Base-by-base conservation (phyloP, 2,888 invertebrate genomes). In the Furcula furcula region DNA sequence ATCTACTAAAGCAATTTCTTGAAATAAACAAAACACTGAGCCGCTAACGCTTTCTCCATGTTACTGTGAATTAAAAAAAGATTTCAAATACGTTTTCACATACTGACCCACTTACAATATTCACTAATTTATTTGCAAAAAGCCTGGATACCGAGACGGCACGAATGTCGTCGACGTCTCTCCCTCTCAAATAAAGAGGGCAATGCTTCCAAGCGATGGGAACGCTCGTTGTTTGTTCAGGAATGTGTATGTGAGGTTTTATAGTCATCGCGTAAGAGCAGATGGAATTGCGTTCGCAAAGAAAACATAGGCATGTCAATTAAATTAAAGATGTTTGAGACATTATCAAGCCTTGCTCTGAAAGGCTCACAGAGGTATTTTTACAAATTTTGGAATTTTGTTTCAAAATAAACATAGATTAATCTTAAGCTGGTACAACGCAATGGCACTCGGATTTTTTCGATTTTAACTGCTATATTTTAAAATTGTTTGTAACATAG, bases 231-330 rank as follows among this genome's bases (percentile, higher is more conserved):
- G 62, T 65, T 63, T 60, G 58, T 46, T 51, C 39, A 51, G 44
- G 52, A 58, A 60, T 59, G 57, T 38, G 56, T 55, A 43, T 39
- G 31, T 47, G 9, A 40, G 46, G 55, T 56, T 46, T 43, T 36
- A 37, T 47, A 40, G 42, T 36, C 34, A 39, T 47, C 36, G 32
- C 36, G 37, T 44, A 41, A 54, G 44, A 46, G 49, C 38, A 45
- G 28, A 51, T 49, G 36, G 36, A 46, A 55, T 51, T 50, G 43
- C 44, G 42, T 51, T 47, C 42, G 42, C 46, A 51, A 50, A 60
- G 48, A 51, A 46, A 59, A 61, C 53, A 60, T 53, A 40, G 40
- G 41, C 49, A 40, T 54, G 48, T 59, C 52, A 51, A 49, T 45
- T 47, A 43, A 48, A 44, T 38, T 33, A 40, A n/a, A 40, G 36